Conservation (phyloP, 2,797 vertebrate species). For the Helicolenus hilgendorfi region DNA sequence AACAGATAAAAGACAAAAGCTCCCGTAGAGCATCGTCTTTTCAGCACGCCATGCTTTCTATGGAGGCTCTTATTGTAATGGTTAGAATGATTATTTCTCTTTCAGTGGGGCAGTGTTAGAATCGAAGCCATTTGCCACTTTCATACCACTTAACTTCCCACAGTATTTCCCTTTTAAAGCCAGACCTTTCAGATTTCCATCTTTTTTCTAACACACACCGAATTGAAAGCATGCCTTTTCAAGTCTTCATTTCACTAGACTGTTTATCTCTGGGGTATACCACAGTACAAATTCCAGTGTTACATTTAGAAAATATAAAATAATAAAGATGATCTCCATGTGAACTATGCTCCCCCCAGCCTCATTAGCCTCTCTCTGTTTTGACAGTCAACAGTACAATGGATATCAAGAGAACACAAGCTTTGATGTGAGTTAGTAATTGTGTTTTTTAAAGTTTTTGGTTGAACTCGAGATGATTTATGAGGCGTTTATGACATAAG, state of each 20-base stretch:
- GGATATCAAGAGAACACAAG: neutral
- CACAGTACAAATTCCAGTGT: neutral
- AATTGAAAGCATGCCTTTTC: neutral
- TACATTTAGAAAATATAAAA: neutral
- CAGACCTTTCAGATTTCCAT: neutral
- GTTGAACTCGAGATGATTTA: neutral
- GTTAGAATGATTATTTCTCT: constrained; percentile 20
- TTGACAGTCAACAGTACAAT: constrained; percentile 1
- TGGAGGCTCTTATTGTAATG: neutral
- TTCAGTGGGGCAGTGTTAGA: neutral
- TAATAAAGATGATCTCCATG: neutral
- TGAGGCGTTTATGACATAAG: neutral
- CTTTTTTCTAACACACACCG: neutral
- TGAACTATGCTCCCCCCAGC: neutral
- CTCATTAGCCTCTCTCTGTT: constrained; percentile 36
- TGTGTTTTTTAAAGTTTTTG: neutral
- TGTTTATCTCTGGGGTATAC: neutral
- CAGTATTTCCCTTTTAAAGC: neutral
- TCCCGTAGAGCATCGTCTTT: neutral
- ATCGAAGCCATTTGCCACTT: constrained; percentile 12
- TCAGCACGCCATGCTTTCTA: neutral
- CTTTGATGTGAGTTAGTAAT: constrained; percentile 1
- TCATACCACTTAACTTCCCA: neutral
- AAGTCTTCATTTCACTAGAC: neutral
- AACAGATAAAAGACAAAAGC: constrained; percentile 16